Conservation (phyloP, 2,888 invertebrate species). For the Drosophila phalerata region DNA sequence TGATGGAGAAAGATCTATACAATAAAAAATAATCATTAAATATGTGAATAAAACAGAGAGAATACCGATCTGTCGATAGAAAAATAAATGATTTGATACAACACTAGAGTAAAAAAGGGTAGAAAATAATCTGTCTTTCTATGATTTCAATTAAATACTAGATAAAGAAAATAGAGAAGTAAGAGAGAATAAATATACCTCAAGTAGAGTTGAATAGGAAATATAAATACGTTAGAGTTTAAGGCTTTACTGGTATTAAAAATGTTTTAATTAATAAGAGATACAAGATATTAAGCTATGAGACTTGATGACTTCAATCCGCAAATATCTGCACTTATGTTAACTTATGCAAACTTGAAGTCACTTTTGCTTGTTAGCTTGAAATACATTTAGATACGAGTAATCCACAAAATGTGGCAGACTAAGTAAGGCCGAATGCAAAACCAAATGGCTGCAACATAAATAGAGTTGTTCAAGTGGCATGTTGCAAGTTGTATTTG, state of each 20-base stretch:
- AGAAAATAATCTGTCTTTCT: no score
- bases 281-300: not conserved
- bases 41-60: no score
- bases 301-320: constrained; percentile 6
- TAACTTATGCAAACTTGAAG: constrained; percentile 4
- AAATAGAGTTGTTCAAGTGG: constrained; percentile 26
- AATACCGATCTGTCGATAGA: no score
- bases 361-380: constrained; percentile 14
- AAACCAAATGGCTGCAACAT: constrained; percentile 15
- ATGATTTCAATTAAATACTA: no score
- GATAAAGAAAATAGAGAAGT: no score
- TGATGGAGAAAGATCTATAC: no score
- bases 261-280: not conserved
- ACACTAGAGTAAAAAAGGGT: no score
- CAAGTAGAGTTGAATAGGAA: no score
- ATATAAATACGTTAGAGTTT: not conserved
- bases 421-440: constrained; percentile 10
- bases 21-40: no score
- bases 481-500: constrained; percentile 21
- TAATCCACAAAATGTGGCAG: constrained; percentile 19
- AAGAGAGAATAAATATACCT: no score
- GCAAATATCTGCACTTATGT: constrained; percentile 7
- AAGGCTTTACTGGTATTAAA: not conserved
- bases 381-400: constrained; percentile 6
- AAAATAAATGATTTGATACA: no score